Evolutionary conservation across 2,113 vertebrate genomes (phyloP).

Genomic region (Anguilla rostrata): DNA sequence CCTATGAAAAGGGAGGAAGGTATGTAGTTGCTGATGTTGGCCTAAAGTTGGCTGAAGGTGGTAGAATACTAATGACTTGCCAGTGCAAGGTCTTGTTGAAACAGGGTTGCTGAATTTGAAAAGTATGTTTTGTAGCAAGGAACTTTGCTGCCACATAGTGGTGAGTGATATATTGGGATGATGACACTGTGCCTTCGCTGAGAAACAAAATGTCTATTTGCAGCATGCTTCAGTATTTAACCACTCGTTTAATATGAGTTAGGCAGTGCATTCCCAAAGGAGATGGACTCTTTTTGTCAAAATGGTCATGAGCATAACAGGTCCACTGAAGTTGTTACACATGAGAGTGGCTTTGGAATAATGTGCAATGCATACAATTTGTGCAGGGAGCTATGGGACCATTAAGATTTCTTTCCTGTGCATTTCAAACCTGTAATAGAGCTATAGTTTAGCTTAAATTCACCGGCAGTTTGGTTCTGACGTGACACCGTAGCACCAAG

Average conservation of each 20-base stretch:
- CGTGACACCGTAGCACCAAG: neutral
- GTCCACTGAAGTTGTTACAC: neutral
- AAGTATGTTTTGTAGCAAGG: neutral
- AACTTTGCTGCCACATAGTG: neutral
- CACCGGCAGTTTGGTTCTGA: neutral
- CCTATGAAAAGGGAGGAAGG: constrained; percentile 25
- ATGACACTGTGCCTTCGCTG: constrained; percentile 24
- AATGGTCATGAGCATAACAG: neutral
- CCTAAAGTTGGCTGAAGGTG: neutral
- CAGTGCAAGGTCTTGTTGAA: neutral
- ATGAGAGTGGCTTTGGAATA: neutral
- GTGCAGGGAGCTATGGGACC: neutral
- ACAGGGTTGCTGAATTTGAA: neutral
- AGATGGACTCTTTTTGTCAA: neutral
- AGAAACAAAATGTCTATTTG: neutral
- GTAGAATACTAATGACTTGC: neutral
- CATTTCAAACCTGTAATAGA: neutral
- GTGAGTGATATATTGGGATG: neutral
- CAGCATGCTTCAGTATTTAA: neutral
- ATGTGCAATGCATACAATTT: neutral
- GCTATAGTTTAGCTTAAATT: neutral
- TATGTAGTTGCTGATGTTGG: neutral
- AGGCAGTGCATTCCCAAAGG: neutral
- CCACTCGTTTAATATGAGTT: neutral
- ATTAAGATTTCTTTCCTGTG: neutral